Base-by-base conservation (phyloP, 2,113 vertebrate species). In the Microcebus griseorufus region DNA sequence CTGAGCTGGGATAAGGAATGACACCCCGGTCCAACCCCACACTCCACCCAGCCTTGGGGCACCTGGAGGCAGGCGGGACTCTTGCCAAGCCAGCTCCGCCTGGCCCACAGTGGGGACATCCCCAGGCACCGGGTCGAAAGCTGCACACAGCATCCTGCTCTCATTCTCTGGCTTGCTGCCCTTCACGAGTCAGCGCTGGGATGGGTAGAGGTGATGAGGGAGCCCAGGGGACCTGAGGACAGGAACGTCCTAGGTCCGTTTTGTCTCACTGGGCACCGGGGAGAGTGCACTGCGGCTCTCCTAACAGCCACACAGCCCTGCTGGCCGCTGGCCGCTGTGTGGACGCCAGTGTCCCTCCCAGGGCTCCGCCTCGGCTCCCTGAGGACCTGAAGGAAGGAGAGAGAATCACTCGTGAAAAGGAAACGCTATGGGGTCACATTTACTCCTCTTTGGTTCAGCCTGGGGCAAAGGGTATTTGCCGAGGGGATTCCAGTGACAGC, bases 371-470 rank as follows among this genome's bases (percentile, higher is more conserved):
- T 48, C 6, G 25, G 76, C 69, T 45, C 62, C 11, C 82, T 39
- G 20, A 39, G 60, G 67, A 48, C 22, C 4, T 20, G 48, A 45
- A 9, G 0, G 8, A 45, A 70, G 60, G 48, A 45, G 37, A 45
- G 13, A 70, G 67, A 62, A 55, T 14, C 69, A 25, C 34, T 23
- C 4, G 29, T 0, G 29, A 42, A 53, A 34, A 62, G 60, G 18
- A 29, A 34, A 17, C 3, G 5, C 37, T 25, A 34, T 1, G 34
- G 51, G 51, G 39, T 20, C 39, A 23, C 48, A 22, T 18, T 34
- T 48, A 18, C 45, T 11, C 32, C 64, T 32, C 18, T 73, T 6
- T 80, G 72, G 53, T 39, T 23, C 82, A 34, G 9, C 42, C 79
- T 69, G 65, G 12, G 48, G 67, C 51, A 60, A 62, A 39, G 23